These are phyloP conservation scores for Exephanes ischioxanthus DNA, from an alignment of 2,888 invertebrate genomes.

Conservation along the genomic window DNA sequence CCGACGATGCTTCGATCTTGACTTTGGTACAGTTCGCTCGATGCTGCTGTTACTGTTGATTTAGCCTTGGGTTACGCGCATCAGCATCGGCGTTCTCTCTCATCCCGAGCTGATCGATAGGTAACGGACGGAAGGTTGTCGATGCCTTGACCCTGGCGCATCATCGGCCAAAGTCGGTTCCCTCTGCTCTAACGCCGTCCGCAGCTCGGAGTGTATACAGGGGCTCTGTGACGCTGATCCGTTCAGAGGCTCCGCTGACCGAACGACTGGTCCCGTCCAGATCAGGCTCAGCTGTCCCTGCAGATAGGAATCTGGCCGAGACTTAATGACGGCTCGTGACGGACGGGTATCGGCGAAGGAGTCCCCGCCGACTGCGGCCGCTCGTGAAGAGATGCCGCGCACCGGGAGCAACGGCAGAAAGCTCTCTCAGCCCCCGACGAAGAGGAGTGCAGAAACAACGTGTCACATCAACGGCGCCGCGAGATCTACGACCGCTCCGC, in stretches of 20 bases:
- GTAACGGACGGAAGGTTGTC: constrained; percentile 75
- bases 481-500: constrained; percentile 80
- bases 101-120: constrained; percentile 80
- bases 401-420: constrained; percentile 57
- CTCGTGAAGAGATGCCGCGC: constrained; percentile 65
- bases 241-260: constrained; percentile 45
- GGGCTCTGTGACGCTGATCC: constrained; percentile 43
- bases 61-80: constrained; percentile 39
- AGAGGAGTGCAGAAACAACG: constrained; percentile 69
- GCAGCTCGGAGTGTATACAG: constrained; percentile 45
- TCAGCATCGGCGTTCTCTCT: constrained; percentile 52
- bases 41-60: constrained; percentile 46
- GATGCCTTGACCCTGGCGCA: constrained; percentile 79
- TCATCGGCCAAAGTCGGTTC: constrained; percentile 68
- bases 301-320: constrained; percentile 82
- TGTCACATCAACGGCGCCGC: constrained; percentile 82
- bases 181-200: constrained; percentile 75
- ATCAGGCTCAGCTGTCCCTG: constrained; percentile 73
- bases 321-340: constrained; percentile 83
- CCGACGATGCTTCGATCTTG: constrained; percentile 30
- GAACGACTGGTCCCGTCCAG: constrained; percentile 72
- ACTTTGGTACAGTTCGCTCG: constrained; percentile 3
- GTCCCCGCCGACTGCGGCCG: constrained; percentile 70
- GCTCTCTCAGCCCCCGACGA: constrained; percentile 67
- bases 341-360: constrained; percentile 77